Evolutionary conservation across 2,888 invertebrate genomes (phyloP).

Genomic region (Acanthosepion pharaonis): DNA sequence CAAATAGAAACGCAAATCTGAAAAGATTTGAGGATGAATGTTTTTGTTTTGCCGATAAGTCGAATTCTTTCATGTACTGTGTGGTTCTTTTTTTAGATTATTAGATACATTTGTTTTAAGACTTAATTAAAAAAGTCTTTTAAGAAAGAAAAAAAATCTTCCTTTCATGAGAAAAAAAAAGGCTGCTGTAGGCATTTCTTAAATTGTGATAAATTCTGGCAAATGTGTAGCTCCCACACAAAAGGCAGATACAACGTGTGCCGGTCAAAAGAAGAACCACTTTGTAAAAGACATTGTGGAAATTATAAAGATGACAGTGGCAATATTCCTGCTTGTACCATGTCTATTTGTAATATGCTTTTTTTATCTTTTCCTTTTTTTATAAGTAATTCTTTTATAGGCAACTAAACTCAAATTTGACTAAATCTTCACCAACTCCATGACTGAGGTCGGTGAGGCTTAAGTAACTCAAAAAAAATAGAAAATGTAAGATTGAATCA

Average conservation of each 20-base stretch:
- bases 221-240: too few relatives aligned
- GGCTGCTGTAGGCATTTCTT: background rate
- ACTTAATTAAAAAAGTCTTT: background rate
- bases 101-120: background rate
- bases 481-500: too few relatives aligned
- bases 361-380: too few relatives aligned
- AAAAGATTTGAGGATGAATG: background rate
- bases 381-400: too few relatives aligned
- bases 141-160: background rate
- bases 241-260: background rate
- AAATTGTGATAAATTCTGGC: background rate
- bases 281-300: background rate
- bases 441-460: too few relatives aligned
- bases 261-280: background rate
- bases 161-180: background rate
- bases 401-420: too few relatives aligned
- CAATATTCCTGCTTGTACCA: background rate
- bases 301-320: background rate
- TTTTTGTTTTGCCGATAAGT: background rate
- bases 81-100: background rate
- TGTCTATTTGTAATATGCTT: background rate
- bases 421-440: too few relatives aligned
- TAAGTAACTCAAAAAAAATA: too few relatives aligned
- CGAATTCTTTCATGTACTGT: background rate
- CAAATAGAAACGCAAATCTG: background rate